Percentiles rank a stretch among this genome's conserved stretches.
phyloP scores from a whole-genome alignment of 2,888 invertebrate species.

The Orthosia gothica region DNA sequence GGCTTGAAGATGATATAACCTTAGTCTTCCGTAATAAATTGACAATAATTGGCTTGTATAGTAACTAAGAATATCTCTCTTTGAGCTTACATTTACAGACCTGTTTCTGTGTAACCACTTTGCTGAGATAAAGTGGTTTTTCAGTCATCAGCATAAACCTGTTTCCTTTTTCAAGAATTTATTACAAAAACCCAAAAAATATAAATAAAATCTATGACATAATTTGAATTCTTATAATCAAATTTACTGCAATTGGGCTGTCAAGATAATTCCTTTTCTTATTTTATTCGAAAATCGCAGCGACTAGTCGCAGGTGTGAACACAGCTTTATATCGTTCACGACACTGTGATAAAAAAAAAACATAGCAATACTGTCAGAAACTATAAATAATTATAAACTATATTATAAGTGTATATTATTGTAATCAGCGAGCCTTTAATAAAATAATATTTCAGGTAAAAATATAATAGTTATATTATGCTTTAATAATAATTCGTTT shows the following conservation, averaged over 20 bases:
- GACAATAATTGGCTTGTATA: constrained; percentile 37
- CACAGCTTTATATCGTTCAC: constrained; percentile 58
- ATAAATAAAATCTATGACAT: background rate
- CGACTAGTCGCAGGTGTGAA: constrained; percentile 32
- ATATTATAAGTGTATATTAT: constrained; percentile 46
- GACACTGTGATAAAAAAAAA: constrained; percentile 66
- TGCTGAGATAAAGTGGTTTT: background rate
- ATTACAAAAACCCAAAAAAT: too few species aligned
- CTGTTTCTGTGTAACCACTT: too few species aligned
- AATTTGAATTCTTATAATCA: background rate
- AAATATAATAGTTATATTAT: constrained; percentile 25
- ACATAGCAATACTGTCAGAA: constrained; percentile 51
- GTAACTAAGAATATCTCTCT: constrained; percentile 13
- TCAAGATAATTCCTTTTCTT: background rate
- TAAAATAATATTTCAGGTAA: constrained; percentile 10
- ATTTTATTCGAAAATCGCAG: constrained; percentile 14
- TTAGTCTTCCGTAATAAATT: constrained; percentile 31
- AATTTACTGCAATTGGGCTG: background rate
- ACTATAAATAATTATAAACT: constrained; percentile 50
- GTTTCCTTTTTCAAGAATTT: background rate
- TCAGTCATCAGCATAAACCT: background rate
- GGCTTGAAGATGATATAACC: background rate
- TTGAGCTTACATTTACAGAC: background rate
- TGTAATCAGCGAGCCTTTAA: constrained; percentile 26
- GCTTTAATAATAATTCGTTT: constrained; percentile 40